phyloP scores from a whole-genome alignment of 2,113 vertebrate genomes.

The Dolichallabes microphthalmus region DNA sequence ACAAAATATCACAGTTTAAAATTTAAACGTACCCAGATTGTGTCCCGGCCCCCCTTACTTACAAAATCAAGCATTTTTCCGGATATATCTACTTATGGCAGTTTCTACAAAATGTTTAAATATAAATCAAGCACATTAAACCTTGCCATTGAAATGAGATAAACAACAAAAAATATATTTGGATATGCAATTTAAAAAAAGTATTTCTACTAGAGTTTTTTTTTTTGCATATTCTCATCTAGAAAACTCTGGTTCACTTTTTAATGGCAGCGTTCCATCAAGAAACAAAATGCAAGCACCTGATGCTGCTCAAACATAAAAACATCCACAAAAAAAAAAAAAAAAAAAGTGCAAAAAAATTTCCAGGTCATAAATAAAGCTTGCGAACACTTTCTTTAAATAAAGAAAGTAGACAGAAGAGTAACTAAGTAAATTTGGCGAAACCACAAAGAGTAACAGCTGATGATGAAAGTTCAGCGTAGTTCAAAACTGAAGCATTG shows the following conservation, averaged over 20 bases:
- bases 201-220: neutral
- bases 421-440: neutral
- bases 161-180: neutral
- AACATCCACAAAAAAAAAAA: neutral
- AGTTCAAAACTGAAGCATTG: neutral
- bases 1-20: too few relatives aligned
- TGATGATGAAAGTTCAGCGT: neutral
- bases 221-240: slow-evolving; percentile 3
- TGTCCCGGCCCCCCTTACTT: too few relatives aligned
- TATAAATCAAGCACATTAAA: neutral
- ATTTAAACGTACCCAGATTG: too few relatives aligned
- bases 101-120: neutral
- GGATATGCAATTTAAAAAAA: neutral
- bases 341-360: too few relatives aligned
- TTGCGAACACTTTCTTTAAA: neutral
- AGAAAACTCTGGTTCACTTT: neutral
- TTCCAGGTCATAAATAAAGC: neutral
- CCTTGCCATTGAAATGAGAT: neutral
- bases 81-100: too few relatives aligned
- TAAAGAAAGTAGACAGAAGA: neutral
- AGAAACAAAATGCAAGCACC: neutral
- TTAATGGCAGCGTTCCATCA: neutral
- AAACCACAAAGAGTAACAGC: neutral
- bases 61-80: too few relatives aligned
- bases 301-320: neutral